Evolutionary conservation across 1,140 invertebrate species (phyloP), one percentile per base, ranked within the genome.

Genomic region (Drosophila pandora): DNA sequence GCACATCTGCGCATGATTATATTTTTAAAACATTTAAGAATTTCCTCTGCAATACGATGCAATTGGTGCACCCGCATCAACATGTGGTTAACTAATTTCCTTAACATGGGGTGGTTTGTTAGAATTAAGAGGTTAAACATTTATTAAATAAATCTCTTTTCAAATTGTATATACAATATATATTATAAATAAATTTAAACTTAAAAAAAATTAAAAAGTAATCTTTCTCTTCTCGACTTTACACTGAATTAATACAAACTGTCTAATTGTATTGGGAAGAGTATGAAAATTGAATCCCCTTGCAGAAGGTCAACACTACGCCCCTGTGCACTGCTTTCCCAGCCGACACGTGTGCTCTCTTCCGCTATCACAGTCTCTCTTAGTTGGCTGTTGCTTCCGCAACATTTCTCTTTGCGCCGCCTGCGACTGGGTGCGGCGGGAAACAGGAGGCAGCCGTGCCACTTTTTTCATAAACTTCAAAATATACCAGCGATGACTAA

Each of bases 361-460:
- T 37, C 30, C 45, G 25, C 62, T 70, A 64, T 69, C 49, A 25
- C 55, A 48, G 43, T n/a, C 69, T 77, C 82, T 78, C 69, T 79
- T 68, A 68, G 39, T 55, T 77, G 82, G 62, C 78, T 85, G 81
- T 85, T 85, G 81, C 81, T 85, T 85, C 57, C 83, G 65, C 78
- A 7, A 23, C 21, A 41, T n/a, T 63, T 68, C 80, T 83, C 67
- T 81, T 67, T 13, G 39, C 54, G 47, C 17, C 47, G 50, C 55
- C 68, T 60, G 45, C 57, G 56, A 63, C 58, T 87, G 82, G 82
- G 82, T 72, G 82, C 78, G 82, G 82, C 80, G 79, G 79, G 79
- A 82, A 78, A 64, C 74, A 83, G 79, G 79, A 77, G 73, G 58
- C 74, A 49, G 41, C n/a, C 41, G 41, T 53, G 55, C 72, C 72